These are phyloP conservation scores for Papilio xuthus DNA, from an alignment of 1,140 invertebrate genomes.

Conservation along the genomic window DNA sequence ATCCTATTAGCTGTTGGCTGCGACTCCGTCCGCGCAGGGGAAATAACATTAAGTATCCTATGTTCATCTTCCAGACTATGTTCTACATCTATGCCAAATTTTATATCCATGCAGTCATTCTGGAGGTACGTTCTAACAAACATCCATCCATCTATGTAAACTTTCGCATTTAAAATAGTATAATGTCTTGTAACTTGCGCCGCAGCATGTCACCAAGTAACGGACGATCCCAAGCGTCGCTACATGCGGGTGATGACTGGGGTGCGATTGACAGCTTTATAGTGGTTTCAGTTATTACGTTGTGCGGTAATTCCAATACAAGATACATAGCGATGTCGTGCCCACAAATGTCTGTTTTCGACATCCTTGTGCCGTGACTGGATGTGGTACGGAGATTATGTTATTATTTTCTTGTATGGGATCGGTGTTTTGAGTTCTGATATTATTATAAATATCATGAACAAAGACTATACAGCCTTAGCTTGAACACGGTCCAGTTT, in stretches of 20 bases:
- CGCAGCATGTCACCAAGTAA: conserved; percentile 3
- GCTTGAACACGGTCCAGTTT: too few species aligned
- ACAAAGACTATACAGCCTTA: neutral
- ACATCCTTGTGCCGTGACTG: conserved; percentile 10
- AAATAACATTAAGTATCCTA: too few species aligned
- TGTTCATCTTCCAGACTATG: too few species aligned
- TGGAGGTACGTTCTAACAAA: too few species aligned
- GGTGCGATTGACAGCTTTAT: conserved; percentile 30
- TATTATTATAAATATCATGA: neutral
- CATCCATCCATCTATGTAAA: too few species aligned
- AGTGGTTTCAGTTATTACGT: conserved; percentile 28
- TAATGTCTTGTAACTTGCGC: neutral
- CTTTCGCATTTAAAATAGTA: too few species aligned
- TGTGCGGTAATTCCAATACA: conserved; percentile 25
- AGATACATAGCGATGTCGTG: conserved; percentile 11
- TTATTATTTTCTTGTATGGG: neutral
- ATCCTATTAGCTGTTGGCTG: too few species aligned
- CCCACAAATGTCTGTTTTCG: conserved; percentile 10
- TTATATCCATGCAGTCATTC: too few species aligned
- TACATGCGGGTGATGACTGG: conserved; percentile 7
- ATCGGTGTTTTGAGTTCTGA: neutral
- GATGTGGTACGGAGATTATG: neutral
- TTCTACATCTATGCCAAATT: too few species aligned
- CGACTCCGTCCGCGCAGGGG: too few species aligned
- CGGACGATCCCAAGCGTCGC: conserved; percentile 2